A percentile compares a stretch with the other conserved stretches of the same genome.
These are phyloP conservation scores for Tetramorium simillimum DNA, from an alignment of 1,140 invertebrate species.

Conservation along the genomic window DNA sequence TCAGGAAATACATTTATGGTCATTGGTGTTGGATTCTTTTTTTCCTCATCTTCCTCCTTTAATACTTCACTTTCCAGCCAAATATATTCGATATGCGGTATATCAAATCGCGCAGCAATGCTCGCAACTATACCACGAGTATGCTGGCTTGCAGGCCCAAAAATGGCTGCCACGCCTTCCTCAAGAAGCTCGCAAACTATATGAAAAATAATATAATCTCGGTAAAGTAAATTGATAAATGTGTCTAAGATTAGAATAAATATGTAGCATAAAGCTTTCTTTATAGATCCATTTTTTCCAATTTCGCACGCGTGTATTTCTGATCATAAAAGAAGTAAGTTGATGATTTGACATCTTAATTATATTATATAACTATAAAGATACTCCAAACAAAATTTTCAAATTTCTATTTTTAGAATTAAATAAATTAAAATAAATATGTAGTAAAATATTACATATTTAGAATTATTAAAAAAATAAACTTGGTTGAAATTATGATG, in stretches of 20 bases:
- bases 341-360: neutral
- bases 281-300: neutral
- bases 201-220: neutral
- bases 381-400: neutral
- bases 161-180: slow-evolving; percentile 91
- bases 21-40: slow-evolving; percentile 58
- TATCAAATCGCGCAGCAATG: slow-evolving; percentile 87
- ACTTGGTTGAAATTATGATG: neutral
- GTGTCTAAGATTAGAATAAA: neutral
- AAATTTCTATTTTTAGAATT: neutral
- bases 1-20: slow-evolving; percentile 85
- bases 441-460: neutral
- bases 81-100: slow-evolving; percentile 87
- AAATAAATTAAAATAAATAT: neutral
- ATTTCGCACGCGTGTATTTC: neutral
- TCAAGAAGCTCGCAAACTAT: slow-evolving; percentile 87
- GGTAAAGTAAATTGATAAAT: neutral
- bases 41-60: neutral
- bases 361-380: neutral
- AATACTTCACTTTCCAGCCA: slow-evolving; percentile 75
- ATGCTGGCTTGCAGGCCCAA: slow-evolving; percentile 90
- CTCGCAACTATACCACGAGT: slow-evolving; percentile 89
- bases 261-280: neutral
- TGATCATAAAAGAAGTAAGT: neutral
- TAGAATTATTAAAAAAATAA: slow-evolving; percentile 9